Evolutionary conservation across 1,140 invertebrate species (phyloP).

Genomic region (Cydia pomonella): DNA sequence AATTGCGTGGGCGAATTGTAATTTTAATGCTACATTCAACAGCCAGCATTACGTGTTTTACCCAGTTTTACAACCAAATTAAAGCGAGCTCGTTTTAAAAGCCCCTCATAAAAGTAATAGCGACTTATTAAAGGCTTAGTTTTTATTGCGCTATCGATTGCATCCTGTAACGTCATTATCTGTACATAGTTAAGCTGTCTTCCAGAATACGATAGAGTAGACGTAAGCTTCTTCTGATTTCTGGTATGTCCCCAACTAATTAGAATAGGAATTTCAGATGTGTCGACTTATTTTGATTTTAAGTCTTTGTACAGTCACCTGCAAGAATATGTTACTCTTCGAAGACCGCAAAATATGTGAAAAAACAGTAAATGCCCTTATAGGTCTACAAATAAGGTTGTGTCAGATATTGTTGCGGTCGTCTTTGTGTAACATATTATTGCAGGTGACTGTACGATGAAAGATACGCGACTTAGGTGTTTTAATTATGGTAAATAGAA

Average conservation of each 20-base stretch:
- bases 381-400: too few species aligned
- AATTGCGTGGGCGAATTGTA: constrained; percentile 8
- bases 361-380: too few species aligned
- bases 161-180: constrained; percentile 32
- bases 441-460: too few species aligned
- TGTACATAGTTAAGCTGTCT: neutral
- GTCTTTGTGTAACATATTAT: too few species aligned
- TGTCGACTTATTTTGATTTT: neutral
- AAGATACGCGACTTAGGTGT: too few species aligned
- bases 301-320: too few species aligned
- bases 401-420: too few species aligned
- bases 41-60: constrained; percentile 15
- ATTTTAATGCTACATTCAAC: constrained; percentile 19
- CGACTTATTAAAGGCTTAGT: constrained; percentile 48
- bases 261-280: neutral
- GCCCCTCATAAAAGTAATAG: constrained; percentile 50
- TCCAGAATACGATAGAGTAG: neutral
- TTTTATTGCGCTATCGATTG: constrained; percentile 51
- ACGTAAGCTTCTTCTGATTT: neutral
- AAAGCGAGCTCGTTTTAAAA: constrained; percentile 45
- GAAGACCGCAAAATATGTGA: too few species aligned
- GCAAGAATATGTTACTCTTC: too few species aligned
- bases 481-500: too few species aligned
- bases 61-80: constrained; percentile 55
- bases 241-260: too few species aligned